A percentile compares a stretch with the other conserved stretches of the same genome.
These are phyloP conservation scores for Hafferia zeledoni DNA, from an alignment of 2,797 vertebrate genomes.

Conservation along the genomic window DNA sequence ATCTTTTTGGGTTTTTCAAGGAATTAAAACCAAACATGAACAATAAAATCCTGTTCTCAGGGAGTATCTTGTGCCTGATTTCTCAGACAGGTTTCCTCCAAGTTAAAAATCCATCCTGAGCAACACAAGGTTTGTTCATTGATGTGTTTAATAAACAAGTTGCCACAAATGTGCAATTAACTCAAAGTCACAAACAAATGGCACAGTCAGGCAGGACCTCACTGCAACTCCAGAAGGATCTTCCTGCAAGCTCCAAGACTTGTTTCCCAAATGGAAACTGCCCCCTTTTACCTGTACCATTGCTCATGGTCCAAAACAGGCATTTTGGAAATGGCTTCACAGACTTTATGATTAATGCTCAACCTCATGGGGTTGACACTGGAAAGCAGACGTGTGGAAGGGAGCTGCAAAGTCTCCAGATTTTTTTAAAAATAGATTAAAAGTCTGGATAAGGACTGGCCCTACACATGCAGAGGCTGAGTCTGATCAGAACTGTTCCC, in stretches of 20 bases:
- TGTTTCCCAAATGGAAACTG: background rate
- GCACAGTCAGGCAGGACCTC: background rate
- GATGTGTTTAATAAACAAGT: background rate
- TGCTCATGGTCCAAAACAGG: background rate
- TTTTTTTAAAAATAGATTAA: conserved; percentile 26
- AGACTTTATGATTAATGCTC: conserved; percentile 29
- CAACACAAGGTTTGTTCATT: background rate
- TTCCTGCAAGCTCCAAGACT: background rate
- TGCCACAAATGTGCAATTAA: background rate
- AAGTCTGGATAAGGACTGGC: conserved; percentile 9
- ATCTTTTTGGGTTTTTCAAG: background rate
- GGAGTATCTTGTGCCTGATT: background rate
- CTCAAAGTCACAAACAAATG: background rate
- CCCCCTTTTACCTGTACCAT: background rate
- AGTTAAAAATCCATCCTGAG: background rate
- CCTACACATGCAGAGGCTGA: background rate
- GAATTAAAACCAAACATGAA: background rate
- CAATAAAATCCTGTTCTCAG: background rate
- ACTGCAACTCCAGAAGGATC: background rate
- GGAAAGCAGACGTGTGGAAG: conserved; percentile 41
- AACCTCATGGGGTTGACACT: conserved; percentile 24
- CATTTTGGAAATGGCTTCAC: background rate
- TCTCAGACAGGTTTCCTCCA: background rate
- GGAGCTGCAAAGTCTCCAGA: conserved; percentile 44
- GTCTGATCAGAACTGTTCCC: background rate